Evolutionary conservation across 2,113 vertebrate species (phyloP), one percentile per base, ranked within the genome.

Genomic region (Formicarius rufipectus): DNA sequence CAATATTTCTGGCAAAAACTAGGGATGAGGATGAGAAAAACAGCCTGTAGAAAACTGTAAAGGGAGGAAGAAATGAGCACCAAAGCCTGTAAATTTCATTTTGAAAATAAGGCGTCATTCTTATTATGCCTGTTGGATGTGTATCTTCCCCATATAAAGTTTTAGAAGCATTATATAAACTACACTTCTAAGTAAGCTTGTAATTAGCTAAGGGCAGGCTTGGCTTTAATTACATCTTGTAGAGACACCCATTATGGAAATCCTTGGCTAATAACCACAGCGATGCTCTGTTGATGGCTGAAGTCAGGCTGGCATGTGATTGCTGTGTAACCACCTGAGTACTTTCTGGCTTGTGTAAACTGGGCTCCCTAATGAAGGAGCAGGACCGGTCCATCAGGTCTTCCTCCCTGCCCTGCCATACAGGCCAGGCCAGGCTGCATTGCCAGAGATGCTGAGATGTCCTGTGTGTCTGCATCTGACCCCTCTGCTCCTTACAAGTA

Each of bases 161-260:
- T 90, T 72, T 44, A 90, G 95, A 94, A 93, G 93, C 58, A 93
- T 94, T 96, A 87, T 66, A 95, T 92, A 95, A 96, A 88, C 94
- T 95, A 58, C 28, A 93, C 55, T 93, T 83, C 90, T 84, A 94
- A 95, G 95, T 56, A 90, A 93, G 81, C 49, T 92, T 96, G 86
- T 94, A 90, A 94, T 96, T 96, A 97, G 94, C 86, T 75, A 76
- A 50, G 78, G 93, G 84, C 73, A 92, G 85, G 91, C 56, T 75
- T 87, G 93, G 42, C 84, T 96, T 68, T 95, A 95, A 95, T 96
- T 97, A 96, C 49, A 96, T 80, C 82, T 88, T 95, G 90, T 63
- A 74, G 75, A 96, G 82, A 95, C 93, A 83, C 69, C 78, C 78
- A 80, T 91, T 88, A 96, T 94, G 93, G 75, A 91, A 94, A 97